These are phyloP conservation scores for Decapterus maruadsi DNA, from an alignment of 2,797 vertebrate species.

Conservation along the genomic window DNA sequence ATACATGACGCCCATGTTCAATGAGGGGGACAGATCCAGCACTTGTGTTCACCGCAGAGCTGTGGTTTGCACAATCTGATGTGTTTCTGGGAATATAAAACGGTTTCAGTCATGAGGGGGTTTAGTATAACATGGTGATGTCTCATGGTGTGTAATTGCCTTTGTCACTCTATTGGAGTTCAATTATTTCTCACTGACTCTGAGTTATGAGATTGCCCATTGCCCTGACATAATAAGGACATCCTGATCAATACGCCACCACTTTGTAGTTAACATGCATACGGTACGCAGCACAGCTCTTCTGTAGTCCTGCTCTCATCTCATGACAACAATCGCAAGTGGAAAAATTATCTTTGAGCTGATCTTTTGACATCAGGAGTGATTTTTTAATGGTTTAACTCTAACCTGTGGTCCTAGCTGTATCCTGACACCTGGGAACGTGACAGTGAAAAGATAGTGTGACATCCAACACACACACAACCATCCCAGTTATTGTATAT, in stretches of 20 bases:
- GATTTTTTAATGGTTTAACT: neutral
- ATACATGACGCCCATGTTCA: slow-evolving; percentile 28
- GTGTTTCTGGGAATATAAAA: slow-evolving; percentile 11
- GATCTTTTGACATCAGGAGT: neutral
- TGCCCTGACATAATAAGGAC: slow-evolving; percentile 80
- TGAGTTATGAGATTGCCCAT: slow-evolving; percentile 78
- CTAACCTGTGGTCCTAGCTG: no score
- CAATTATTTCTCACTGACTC: slow-evolving; percentile 74
- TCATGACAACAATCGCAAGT: neutral
- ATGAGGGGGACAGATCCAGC: neutral
- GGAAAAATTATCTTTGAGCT: neutral
- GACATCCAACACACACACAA: slow-evolving; percentile 38
- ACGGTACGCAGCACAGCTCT: slow-evolving; percentile 17
- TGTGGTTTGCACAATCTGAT: slow-evolving; percentile 14
- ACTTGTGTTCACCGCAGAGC: slow-evolving; percentile 2
- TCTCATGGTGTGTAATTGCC: slow-evolving; percentile 44
- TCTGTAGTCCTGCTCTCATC: slow-evolving; percentile 16
- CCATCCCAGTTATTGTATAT: slow-evolving; percentile 12
- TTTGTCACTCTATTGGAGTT: slow-evolving; percentile 76
- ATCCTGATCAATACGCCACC: slow-evolving; percentile 75
- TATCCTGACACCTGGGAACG: neutral
- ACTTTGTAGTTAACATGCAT: slow-evolving; percentile 41
- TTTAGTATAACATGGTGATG: slow-evolving; percentile 27
- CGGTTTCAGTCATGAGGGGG: neutral
- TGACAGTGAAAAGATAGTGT: slow-evolving; percentile 6